A percentile compares a stretch with the other conserved stretches of the same genome.
These are phyloP conservation scores for Osmerus eperlanus DNA, from an alignment of 2,113 vertebrate species.

Conservation along the genomic window DNA sequence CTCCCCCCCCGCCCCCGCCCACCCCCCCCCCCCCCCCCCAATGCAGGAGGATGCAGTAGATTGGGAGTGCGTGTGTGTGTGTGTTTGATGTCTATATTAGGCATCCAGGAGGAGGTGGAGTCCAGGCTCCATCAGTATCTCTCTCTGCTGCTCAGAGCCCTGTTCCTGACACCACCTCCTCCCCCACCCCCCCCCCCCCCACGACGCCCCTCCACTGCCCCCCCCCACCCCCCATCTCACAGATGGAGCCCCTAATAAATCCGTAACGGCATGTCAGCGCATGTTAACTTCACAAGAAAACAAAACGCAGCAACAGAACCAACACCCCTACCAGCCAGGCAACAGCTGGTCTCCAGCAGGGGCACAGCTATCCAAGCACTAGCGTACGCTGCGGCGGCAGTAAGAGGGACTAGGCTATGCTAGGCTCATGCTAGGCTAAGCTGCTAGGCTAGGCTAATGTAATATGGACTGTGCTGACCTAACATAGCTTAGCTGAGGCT, in stretches of 20 bases:
- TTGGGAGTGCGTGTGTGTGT: not conserved
- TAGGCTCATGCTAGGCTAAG: too few relatives aligned
- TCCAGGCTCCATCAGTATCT: too few relatives aligned
- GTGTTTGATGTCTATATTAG: too few relatives aligned
- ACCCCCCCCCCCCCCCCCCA: slow-evolving; percentile 26
- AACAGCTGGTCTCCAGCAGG: not conserved
- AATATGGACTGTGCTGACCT: too few relatives aligned
- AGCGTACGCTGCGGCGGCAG: too few relatives aligned
- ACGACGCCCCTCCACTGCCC: slow-evolving; percentile 29
- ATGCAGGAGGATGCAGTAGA: not conserved
- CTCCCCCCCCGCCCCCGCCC: slow-evolving; percentile 30
- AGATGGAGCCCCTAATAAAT: slow-evolving; percentile 36
- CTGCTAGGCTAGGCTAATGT: too few relatives aligned
- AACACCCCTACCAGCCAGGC: not conserved
- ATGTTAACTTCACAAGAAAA: slow-evolving; percentile 35
- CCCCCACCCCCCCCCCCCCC: slow-evolving; percentile 12
- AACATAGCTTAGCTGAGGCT: too few relatives aligned
- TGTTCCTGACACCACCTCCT: too few relatives aligned
- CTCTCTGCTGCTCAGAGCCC: not conserved
- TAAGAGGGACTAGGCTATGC: too few relatives aligned
- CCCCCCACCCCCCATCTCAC: slow-evolving; percentile 16
- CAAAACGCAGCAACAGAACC: slow-evolving; percentile 22
- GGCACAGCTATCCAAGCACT: too few relatives aligned
- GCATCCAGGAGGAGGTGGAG: too few relatives aligned
- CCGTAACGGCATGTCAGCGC: slow-evolving; percentile 31